Evolutionary conservation across 2,113 vertebrate genomes (phyloP), one percentile per base, ranked within the genome.

Genomic region (Fukomys damarensis): DNA sequence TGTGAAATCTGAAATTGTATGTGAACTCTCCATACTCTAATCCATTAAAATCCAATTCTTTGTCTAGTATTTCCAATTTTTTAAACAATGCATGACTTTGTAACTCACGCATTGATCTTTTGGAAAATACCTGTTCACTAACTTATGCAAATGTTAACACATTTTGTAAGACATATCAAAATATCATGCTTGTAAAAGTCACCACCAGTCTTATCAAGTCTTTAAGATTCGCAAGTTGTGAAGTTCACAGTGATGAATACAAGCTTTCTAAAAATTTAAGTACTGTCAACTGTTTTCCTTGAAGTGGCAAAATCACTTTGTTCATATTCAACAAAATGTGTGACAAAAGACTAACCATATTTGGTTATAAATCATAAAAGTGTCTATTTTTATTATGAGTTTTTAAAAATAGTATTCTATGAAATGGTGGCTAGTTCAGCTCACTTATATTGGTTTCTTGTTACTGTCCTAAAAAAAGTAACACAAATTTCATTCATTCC

Each of bases 101-200:
- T 82, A 81, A 82, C 19, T 35, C 43, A 94, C 19, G 11, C 11
- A 38, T 9, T 89, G 17, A 19, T 19, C 56, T 84, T 83, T 59
- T 72, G 26, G 35, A 52, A 93, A 97, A 63, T 66, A 74, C 0
- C 72, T 68, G 19, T 35, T 90, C 43, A 12, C 12, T 82, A 49
- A 76, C 2, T 92, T 86, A 91, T 43, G 19, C 65, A 95, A 84
- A 92, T 92, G 30, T 68, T 86, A 59, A 59, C 56, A 46, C 4
- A 52, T 68, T 65, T n/a, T 81, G 65, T 46, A 76, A 97, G 85
- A 86, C 59, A 61, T 59, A 86, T 86, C 74, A 82, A 77, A 90
- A 77, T 66, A 56, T 6, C 26, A 59, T 10, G 30, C 80, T 56
- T 77, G 66, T 76, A 81, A 89, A 90, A 41, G 74, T 87, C 61